These are phyloP conservation scores for Phyllotreta cruciferae DNA, from an alignment of 2,888 invertebrate genomes.

Conservation along the genomic window DNA sequence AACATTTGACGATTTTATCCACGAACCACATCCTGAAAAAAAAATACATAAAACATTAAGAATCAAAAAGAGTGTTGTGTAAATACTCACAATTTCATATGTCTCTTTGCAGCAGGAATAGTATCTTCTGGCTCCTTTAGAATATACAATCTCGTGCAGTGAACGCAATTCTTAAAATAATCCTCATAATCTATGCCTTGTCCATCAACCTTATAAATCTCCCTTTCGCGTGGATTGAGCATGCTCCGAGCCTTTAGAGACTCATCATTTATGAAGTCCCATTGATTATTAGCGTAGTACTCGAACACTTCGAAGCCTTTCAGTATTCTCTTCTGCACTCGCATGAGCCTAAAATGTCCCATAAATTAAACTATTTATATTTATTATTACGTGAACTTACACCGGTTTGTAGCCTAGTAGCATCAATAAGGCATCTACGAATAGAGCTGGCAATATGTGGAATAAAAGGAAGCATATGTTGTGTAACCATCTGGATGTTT, in stretches of 20 bases:
- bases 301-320: slow-evolving; percentile 90
- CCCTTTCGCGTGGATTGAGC: slow-evolving; percentile 71
- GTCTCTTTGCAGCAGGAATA: slow-evolving; percentile 78
- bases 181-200: slow-evolving; percentile 76
- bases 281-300: slow-evolving; percentile 91
- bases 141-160: slow-evolving; percentile 80
- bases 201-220: slow-evolving; percentile 74
- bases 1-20: slow-evolving; percentile 44
- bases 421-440: slow-evolving; percentile 80
- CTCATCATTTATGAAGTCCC: slow-evolving; percentile 83
- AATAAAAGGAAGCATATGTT: slow-evolving; percentile 84
- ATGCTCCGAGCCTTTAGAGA: slow-evolving; percentile 65
- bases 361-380: neutral
- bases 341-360: slow-evolving; percentile 70
- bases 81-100: slow-evolving; percentile 77
- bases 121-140: slow-evolving; percentile 84
- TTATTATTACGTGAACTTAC: slow-evolving; percentile 64
- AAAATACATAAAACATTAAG: slow-evolving; percentile 22
- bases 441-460: slow-evolving; percentile 89
- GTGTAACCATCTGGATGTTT: slow-evolving; percentile 77
- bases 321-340: slow-evolving; percentile 81
- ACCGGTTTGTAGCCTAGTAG: slow-evolving; percentile 87
- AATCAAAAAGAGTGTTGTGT: neutral
- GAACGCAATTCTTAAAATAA: slow-evolving; percentile 84
- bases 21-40: slow-evolving; percentile 51